Percentiles rank a stretch among this genome's conserved stretches.
These are phyloP conservation scores for Malurus cyaneus DNA, from an alignment of 2,113 vertebrate genomes.

Conservation along the genomic window DNA sequence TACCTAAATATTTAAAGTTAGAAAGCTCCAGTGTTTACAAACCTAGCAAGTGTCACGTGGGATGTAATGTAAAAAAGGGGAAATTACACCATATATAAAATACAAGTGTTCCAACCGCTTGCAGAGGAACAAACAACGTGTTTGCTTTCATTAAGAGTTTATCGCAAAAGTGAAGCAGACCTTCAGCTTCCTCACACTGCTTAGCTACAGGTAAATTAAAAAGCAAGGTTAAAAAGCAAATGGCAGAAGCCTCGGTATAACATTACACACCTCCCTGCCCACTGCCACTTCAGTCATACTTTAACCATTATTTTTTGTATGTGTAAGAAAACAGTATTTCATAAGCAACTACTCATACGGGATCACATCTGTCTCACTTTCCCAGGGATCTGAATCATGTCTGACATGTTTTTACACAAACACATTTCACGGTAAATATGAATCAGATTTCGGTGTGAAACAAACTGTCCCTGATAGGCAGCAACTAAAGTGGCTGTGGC, in stretches of 20 bases:
- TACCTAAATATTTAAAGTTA: background rate
- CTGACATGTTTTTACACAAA: background rate
- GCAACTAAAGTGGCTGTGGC: background rate
- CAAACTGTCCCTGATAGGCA: background rate
- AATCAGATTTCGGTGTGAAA: background rate
- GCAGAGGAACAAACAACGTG: background rate
- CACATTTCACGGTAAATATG: background rate
- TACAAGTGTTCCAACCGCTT: background rate
- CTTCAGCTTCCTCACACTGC: background rate
- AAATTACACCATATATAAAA: background rate
- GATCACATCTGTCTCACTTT: background rate
- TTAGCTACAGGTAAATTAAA: background rate
- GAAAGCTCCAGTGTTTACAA: background rate
- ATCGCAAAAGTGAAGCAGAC: background rate
- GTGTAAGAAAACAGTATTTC: background rate
- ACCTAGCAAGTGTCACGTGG: background rate
- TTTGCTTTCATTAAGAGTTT: background rate
- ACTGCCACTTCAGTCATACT: background rate
- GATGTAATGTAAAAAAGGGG: background rate
- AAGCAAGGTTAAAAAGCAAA: background rate
- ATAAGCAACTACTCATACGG: background rate
- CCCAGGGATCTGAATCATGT: background rate
- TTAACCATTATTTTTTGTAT: background rate
- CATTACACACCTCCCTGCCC: background rate
- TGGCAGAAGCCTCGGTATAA: background rate